Conservation (phyloP, 2,888 invertebrate genomes). For the Polydesmus complanatus region DNA sequence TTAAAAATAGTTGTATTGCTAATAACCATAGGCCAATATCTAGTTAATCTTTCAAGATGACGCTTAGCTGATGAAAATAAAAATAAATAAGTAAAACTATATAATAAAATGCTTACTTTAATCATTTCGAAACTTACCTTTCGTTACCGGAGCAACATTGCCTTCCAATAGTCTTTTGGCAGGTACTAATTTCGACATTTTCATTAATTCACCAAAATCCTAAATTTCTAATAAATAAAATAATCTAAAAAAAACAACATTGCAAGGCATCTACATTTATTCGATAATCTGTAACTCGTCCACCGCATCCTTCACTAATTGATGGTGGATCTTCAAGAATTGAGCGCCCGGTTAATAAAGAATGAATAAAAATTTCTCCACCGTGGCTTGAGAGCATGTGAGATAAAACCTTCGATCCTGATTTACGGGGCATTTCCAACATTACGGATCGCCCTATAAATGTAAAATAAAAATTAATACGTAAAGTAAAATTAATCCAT, state of each 20-base stretch:
- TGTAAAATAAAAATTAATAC: conserved; percentile 8
- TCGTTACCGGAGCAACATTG: conserved; percentile 38
- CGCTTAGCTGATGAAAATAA: no score
- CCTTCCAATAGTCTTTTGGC: conserved; percentile 20
- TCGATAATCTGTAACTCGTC: conserved; percentile 82
- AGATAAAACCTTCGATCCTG: conserved; percentile 71
- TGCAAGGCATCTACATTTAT: conserved; percentile 36
- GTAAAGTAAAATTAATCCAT: not conserved
- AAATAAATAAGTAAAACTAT: no score
- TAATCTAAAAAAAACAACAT: not conserved
- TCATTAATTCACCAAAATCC: conserved; percentile 80
- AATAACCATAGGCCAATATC: conserved; percentile 64
- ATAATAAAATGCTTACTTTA: no score
- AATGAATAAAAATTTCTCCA: conserved; percentile 90
- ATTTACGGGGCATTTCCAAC: conserved; percentile 36
- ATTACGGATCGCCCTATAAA: conserved; percentile 34
- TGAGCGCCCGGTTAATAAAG: conserved; percentile 65
- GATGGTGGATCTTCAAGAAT: conserved; percentile 90
- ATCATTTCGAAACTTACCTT: no score
- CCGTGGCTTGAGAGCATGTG: conserved; percentile 88
- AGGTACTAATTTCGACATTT: conserved; percentile 41
- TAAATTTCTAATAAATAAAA: conserved; percentile 17
- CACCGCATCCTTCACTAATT: conserved; percentile 86
- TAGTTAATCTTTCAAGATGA: conserved; percentile 59
- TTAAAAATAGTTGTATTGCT: conserved; percentile 78